Conservation (phyloP, 2,888 invertebrate genomes). For the Phymatocera aterrima region DNA sequence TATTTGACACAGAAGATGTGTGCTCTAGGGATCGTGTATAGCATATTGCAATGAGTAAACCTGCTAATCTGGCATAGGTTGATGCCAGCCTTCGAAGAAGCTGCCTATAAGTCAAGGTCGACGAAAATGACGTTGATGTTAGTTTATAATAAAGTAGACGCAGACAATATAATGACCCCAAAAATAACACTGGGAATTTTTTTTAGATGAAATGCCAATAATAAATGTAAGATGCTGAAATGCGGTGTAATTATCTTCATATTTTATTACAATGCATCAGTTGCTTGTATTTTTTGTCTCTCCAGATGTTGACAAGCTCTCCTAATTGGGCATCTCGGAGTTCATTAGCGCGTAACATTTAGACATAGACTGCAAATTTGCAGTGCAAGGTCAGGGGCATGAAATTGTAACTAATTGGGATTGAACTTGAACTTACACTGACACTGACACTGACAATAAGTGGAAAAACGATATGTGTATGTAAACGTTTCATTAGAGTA, state of each 20-base stretch:
- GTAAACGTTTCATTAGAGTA: slow-evolving; percentile 63
- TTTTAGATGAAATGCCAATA: too few species aligned
- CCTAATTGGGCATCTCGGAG: too few species aligned
- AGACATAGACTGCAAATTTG: background rate
- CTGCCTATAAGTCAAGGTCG: slow-evolving; percentile 22
- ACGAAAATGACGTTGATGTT: slow-evolving; percentile 16
- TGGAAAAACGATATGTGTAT: background rate
- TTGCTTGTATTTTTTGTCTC: background rate
- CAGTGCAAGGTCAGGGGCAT: background rate
- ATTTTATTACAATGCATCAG: background rate
- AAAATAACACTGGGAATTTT: slow-evolving; percentile 45
- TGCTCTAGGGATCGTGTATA: background rate
- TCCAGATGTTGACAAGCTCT: background rate
- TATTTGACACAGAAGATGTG: slow-evolving; percentile 8
- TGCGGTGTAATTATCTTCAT: too few species aligned
- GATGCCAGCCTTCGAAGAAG: slow-evolving; percentile 26
- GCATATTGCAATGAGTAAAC: slow-evolving; percentile 14
- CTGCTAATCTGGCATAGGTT: slow-evolving; percentile 37
- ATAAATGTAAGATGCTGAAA: too few species aligned
- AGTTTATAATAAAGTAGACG: slow-evolving; percentile 35
- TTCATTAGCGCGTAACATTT: background rate
- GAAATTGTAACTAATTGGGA: background rate
- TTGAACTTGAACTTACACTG: background rate
- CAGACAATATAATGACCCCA: slow-evolving; percentile 20
- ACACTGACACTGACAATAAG: too few species aligned